phyloP scores from a whole-genome alignment of 2,113 vertebrate species.

The Leptosomus discolor region DNA sequence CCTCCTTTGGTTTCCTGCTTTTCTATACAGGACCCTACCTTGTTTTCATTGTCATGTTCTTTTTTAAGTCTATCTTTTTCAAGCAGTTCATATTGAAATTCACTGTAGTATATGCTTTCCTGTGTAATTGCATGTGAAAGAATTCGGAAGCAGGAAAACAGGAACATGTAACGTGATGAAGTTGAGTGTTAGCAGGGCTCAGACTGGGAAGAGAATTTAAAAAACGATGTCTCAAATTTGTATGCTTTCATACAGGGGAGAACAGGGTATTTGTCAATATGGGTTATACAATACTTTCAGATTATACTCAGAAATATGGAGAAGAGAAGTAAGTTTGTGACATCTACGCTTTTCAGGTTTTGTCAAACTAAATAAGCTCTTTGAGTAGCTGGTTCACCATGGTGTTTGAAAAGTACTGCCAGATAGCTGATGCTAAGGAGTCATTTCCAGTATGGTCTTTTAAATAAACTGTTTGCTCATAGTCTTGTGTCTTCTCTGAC shows the following conservation, averaged over 20 bases:
- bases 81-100: neutral
- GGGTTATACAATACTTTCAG: neutral
- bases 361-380: neutral
- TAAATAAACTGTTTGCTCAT: neutral
- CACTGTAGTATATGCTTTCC: neutral
- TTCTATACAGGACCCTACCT: neutral
- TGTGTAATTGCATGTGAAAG: neutral
- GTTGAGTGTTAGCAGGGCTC: neutral
- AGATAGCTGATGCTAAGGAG: neutral
- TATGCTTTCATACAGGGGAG: neutral
- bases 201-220: neutral
- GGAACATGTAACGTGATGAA: neutral
- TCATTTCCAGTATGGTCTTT: neutral
- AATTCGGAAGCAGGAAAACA: neutral
- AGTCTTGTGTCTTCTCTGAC: neutral
- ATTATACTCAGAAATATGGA: neutral
- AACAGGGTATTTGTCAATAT: neutral
- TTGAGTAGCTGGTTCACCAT: neutral
- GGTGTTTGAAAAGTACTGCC: neutral
- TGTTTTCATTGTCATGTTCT: neutral
- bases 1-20: neutral
- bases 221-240: neutral
- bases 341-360: neutral
- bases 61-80: neutral
- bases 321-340: neutral